phyloP scores from a whole-genome alignment of 2,797 vertebrate genomes.

The Coracias cyanogaster region DNA sequence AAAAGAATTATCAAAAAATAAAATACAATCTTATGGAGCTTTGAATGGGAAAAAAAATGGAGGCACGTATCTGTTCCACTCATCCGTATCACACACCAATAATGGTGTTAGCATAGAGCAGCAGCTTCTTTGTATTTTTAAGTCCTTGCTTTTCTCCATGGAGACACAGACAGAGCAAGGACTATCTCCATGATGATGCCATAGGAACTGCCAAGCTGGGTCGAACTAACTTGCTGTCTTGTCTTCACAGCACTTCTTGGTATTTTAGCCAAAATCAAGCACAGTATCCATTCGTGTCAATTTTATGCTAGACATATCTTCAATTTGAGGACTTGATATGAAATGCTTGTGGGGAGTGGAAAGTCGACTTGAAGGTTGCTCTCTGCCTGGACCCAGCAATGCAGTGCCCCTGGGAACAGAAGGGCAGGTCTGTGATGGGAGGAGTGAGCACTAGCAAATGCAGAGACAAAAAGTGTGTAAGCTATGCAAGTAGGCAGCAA shows the following conservation, averaged over 20 bases:
- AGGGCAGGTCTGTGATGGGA: background rate
- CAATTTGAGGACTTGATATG: background rate
- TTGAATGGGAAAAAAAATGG: background rate
- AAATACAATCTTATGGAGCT: background rate
- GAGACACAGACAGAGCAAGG: background rate
- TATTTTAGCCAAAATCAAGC: background rate
- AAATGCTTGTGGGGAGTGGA: background rate
- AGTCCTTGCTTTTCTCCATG: background rate
- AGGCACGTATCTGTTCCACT: background rate
- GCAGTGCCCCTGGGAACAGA: rapidly evolving
- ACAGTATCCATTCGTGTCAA: background rate
- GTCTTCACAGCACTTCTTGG: background rate
- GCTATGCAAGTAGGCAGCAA: background rate
- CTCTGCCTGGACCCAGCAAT: background rate
- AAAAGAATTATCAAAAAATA: background rate
- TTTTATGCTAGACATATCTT: background rate
- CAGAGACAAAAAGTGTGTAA: background rate
- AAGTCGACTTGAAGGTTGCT: background rate
- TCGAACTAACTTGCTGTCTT: background rate
- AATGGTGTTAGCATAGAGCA: background rate
- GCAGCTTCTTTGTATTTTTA: background rate
- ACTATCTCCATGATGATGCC: background rate
- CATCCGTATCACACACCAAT: background rate
- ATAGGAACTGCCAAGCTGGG: background rate
- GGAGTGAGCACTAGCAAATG: background rate